Conservation (phyloP, 2,113 vertebrate genomes). For the Nanorana parkeri region DNA sequence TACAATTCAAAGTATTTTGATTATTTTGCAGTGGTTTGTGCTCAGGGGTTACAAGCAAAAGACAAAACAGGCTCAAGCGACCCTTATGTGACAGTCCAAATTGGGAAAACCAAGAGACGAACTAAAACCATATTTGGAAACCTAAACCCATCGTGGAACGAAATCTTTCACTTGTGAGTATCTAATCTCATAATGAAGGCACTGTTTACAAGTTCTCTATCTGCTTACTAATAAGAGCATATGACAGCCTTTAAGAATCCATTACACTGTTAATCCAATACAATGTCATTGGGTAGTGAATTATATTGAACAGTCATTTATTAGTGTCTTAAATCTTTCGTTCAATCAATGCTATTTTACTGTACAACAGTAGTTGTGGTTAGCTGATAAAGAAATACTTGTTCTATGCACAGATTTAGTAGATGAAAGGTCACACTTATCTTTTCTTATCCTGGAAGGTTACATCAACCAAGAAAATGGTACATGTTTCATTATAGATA, state of each 20-base stretch:
- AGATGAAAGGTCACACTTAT: conserved; percentile 8
- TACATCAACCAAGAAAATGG: background rate
- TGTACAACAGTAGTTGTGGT: background rate
- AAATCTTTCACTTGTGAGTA: conserved; percentile 97
- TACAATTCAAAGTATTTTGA: background rate
- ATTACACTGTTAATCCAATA: background rate
- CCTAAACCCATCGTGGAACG: conserved; percentile 96
- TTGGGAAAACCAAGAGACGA: conserved; percentile 94
- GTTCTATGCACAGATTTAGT: conserved; percentile 5
- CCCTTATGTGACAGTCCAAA: conserved; percentile 96
- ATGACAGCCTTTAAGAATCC: background rate
- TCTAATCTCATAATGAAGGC: background rate
- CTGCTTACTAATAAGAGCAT: background rate
- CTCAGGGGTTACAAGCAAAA: conserved; percentile 96
- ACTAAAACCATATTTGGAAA: conserved; percentile 98
- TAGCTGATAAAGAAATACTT: conserved; percentile 11
- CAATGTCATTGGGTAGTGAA: conserved; percentile 4
- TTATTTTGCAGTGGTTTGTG: conserved; percentile 85
- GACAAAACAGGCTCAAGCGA: conserved; percentile 98
- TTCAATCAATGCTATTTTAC: conserved; percentile 20
- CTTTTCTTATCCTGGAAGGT: conserved; percentile 1
- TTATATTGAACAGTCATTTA: conserved; percentile 2
- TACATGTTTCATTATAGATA: background rate
- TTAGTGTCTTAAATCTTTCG: background rate
- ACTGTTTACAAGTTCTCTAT: background rate